phyloP scores from a whole-genome alignment of 2,888 invertebrate species.

The Tridacna crocea region DNA sequence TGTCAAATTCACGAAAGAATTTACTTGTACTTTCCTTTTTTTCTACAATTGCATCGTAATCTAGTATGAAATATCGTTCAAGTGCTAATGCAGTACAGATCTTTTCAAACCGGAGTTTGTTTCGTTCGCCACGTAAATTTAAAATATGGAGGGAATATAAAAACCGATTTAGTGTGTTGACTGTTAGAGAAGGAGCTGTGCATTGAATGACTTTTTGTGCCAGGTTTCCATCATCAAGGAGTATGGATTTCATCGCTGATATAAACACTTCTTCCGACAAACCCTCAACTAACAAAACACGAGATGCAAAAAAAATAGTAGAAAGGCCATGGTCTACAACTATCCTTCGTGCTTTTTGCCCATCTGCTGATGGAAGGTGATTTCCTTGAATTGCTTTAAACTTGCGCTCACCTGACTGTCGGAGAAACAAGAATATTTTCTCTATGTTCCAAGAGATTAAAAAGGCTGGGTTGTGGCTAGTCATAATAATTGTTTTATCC shows the following conservation, averaged over 20 bases:
- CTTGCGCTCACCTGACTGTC: not conserved
- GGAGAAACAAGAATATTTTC: slow-evolving; percentile 1
- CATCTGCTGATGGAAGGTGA: not conserved
- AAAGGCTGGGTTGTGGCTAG: slow-evolving; percentile 6
- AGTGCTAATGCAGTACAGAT: not conserved
- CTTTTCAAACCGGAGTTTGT: not conserved
- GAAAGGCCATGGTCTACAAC: not conserved
- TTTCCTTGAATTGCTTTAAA: not conserved
- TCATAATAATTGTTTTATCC: slow-evolving; percentile 16
- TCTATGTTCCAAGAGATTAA: no score
- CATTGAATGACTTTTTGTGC: not conserved
- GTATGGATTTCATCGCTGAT: not conserved
- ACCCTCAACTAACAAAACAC: not conserved
- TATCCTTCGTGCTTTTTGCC: slow-evolving; percentile 4
- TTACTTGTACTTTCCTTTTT: no score
- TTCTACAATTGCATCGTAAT: slow-evolving; percentile 14
- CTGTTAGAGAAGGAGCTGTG: no score
- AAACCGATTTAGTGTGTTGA: no score
- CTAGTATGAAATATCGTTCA: slow-evolving; percentile 13
- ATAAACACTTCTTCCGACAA: not conserved
- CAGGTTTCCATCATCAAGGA: not conserved
- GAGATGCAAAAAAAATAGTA: not conserved
- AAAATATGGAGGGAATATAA: no score
- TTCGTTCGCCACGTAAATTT: slow-evolving; percentile 2
- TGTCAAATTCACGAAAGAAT: no score